Conservation (phyloP, 2,113 vertebrate genomes). For the Phoenicopterus ruber region DNA sequence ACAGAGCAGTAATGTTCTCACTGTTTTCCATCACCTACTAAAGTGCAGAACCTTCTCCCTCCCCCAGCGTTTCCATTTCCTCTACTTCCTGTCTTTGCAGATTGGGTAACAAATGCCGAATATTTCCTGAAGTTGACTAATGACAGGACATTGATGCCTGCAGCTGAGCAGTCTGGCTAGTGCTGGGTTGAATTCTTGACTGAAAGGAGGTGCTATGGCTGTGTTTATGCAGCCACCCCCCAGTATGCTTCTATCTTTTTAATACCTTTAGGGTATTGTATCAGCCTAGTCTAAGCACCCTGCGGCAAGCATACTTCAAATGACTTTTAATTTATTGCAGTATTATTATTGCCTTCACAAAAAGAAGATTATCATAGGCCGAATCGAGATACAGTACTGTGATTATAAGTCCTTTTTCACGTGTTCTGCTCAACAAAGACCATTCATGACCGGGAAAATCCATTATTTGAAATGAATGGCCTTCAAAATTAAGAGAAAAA, state of each 20-base stretch:
- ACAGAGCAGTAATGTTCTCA: conserved; percentile 63
- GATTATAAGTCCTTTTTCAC: neutral
- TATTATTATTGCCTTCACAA: neutral
- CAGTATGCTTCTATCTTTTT: neutral
- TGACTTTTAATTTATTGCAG: neutral
- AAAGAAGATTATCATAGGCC: neutral
- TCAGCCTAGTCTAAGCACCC: neutral
- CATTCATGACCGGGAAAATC: neutral
- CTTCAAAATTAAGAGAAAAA: neutral
- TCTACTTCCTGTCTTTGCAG: conserved; percentile 73
- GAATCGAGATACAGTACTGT: neutral
- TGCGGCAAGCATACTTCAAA: neutral
- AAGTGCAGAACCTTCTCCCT: conserved; percentile 73
- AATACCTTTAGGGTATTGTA: neutral
- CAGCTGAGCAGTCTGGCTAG: conserved; percentile 41
- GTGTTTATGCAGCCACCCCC: neutral
- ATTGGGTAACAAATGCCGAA: conserved; percentile 73
- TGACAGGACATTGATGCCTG: conserved; percentile 77
- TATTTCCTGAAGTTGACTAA: conserved; percentile 80
- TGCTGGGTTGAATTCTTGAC: conserved; percentile 14
- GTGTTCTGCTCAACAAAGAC: neutral
- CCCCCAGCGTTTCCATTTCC: conserved; percentile 77
- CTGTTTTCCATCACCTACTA: conserved; percentile 73
- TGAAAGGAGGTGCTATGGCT: conserved; percentile 9
- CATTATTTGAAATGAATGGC: neutral